These are phyloP conservation scores for Lepus townsendii DNA, from an alignment of 2,797 vertebrate species.

Conservation along the genomic window DNA sequence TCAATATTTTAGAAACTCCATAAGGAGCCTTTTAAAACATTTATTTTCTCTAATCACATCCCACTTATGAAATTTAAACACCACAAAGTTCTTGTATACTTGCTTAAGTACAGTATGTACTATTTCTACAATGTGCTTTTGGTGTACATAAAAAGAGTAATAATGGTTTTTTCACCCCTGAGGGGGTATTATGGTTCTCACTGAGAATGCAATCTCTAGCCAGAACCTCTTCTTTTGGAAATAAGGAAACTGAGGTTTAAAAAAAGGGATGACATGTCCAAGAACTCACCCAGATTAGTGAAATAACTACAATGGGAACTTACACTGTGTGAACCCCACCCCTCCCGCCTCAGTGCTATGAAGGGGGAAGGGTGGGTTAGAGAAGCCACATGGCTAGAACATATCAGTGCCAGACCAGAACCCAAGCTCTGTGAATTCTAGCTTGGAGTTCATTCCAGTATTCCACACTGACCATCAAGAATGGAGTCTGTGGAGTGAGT, in stretches of 20 bases:
- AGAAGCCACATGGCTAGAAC: not conserved
- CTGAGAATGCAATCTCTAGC: not conserved
- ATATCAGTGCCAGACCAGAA: not conserved
- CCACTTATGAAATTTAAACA: not conserved
- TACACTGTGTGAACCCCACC: not conserved
- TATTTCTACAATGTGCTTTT: not conserved
- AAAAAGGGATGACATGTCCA: not conserved
- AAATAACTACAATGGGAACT: not conserved
- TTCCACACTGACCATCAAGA: not conserved
- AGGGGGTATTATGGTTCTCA: not conserved
- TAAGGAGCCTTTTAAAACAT: not conserved
- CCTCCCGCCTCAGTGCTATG: not conserved
- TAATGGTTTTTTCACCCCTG: not conserved
- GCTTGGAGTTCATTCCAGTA: too few relatives aligned
- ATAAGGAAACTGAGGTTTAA: not conserved
- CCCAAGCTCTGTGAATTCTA: not conserved
- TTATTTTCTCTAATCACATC: not conserved
- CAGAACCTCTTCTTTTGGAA: not conserved
- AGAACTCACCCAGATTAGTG: not conserved
- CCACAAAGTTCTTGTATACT: not conserved
- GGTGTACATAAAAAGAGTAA: not conserved
- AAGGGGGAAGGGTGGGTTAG: not conserved
- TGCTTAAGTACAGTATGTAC: not conserved
- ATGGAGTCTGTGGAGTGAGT: fast-evolving
- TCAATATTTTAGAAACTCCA: not conserved